Evolutionary conservation across 2,888 invertebrate genomes (phyloP), one percentile per base, ranked within the genome.

Genomic region (Pammene fasciana): DNA sequence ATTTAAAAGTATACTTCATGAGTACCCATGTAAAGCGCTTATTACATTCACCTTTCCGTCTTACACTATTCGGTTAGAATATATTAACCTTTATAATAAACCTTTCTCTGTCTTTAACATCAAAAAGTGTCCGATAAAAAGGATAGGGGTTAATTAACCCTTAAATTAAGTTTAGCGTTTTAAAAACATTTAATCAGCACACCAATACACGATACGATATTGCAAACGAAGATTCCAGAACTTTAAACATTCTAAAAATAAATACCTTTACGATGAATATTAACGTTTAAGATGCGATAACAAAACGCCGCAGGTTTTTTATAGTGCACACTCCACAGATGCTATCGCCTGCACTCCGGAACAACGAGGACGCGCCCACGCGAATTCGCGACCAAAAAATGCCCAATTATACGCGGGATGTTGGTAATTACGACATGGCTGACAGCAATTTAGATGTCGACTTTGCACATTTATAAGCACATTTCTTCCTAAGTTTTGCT

Each of bases 341-440:
- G 61, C 52, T 67, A 52, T 57, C 60, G 36, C 13, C 13, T 67
- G 68, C 68, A 68, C 57, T 65, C 64, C 64, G 52, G 43, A 41
- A 68, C 57, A 68, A 68, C 57, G 57, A 52, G 64, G 68, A 59
- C 64, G 64, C 68, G 57, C 64, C 68, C 52, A 68, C 68, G 50
- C 59, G n/a, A 43, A 52, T 52, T 46, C 45, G 64, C 18, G 8
- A 52, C 64, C 43, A 52, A 52, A 68, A 68, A 64, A 46, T 57
- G 65, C 64, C 64, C n/a, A 65, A 68, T 64, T 68, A 16, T 46
- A 45, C 38, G 56, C 56, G 68, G 56, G 57, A 62, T 57, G 50
- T 48, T 18, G 34, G n/a, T n/a, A 52, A 56, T 52, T 43, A 34
- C 48, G 64, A 68, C 43, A 68, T 56, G 55, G 56, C 67, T 7